Conservation (phyloP, 2,113 vertebrate genomes). For the Thalassoma bifasciatum region DNA sequence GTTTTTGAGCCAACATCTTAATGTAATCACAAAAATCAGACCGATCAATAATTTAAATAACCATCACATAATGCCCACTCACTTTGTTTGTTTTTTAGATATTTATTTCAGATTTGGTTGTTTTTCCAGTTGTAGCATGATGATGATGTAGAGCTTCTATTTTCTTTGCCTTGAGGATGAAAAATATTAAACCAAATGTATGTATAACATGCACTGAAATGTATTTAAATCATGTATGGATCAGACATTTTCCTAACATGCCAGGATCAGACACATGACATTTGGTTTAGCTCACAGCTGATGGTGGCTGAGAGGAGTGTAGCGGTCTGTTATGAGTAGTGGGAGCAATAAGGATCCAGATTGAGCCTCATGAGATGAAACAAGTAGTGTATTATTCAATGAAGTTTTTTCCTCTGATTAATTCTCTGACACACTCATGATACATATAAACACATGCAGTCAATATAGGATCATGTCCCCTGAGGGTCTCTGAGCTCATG, state of each 20-base stretch:
- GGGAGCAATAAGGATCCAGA: constrained; percentile 2
- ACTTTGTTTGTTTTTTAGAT: too few species aligned
- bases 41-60: neutral
- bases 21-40: neutral
- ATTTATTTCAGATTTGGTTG: neutral
- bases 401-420: constrained; percentile 17
- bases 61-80: too few species aligned
- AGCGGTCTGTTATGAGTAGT: constrained; percentile 9
- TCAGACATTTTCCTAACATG: neutral
- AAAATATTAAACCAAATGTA: neutral
- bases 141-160: constrained; percentile 1
- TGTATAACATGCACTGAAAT: too few species aligned
- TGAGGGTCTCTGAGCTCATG: neutral
- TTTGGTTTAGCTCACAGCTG: constrained; percentile 12
- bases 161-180: constrained; percentile 8
- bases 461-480: constrained; percentile 12
- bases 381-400: constrained; percentile 49
- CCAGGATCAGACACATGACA: neutral
- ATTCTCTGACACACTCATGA: constrained; percentile 22
- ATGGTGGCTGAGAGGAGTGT: constrained; percentile 19
- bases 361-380: constrained; percentile 33
- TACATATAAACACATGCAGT: neutral
- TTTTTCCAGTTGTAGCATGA: neutral
- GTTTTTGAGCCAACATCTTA: neutral
- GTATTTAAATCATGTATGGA: neutral